phyloP scores from a whole-genome alignment of 2,888 invertebrate genomes.

The Petrolisthes manimaculis region DNA sequence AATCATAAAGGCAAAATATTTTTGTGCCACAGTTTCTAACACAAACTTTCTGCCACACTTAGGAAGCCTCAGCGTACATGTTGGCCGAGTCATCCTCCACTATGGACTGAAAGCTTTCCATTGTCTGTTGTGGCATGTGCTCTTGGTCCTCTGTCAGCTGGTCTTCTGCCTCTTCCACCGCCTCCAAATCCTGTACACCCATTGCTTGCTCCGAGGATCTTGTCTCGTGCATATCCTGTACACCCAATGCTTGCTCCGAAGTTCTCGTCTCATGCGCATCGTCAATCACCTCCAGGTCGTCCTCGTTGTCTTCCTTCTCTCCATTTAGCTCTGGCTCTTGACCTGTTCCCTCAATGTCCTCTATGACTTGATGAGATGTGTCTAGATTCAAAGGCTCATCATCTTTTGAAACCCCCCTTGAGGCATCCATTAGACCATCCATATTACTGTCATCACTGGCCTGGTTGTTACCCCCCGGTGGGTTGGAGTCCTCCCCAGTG shows the following conservation, averaged over 20 bases:
- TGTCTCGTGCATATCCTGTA: conserved; percentile 28
- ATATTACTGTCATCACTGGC: conserved; percentile 50
- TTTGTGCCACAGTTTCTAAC: conserved; percentile 40
- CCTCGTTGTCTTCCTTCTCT: conserved; percentile 44
- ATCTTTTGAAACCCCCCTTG: background rate
- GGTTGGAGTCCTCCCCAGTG: conserved; percentile 47
- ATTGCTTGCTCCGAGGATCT: conserved; percentile 25
- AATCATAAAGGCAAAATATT: conserved; percentile 10
- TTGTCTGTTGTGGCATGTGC: conserved; percentile 9
- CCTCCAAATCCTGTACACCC: conserved; percentile 33
- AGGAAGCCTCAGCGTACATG: conserved; percentile 44
- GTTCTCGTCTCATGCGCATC: conserved; percentile 29
- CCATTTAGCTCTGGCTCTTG: conserved; percentile 36
- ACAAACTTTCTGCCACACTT: background rate
- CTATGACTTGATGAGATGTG: background rate
- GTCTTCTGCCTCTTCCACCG: conserved; percentile 28
- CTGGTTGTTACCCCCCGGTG: conserved; percentile 25
- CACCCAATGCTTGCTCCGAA: background rate
- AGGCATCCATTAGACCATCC: conserved; percentile 37
- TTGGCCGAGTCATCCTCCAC: conserved; percentile 48
- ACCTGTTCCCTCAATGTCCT: background rate
- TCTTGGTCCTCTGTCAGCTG: conserved; percentile 23
- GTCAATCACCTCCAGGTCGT: conserved; percentile 37
- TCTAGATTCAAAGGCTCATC: background rate
- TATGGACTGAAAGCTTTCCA: conserved; percentile 55